Conservation (phyloP, 2,888 invertebrate species). For the Ichneumoninae sp. region DNA sequence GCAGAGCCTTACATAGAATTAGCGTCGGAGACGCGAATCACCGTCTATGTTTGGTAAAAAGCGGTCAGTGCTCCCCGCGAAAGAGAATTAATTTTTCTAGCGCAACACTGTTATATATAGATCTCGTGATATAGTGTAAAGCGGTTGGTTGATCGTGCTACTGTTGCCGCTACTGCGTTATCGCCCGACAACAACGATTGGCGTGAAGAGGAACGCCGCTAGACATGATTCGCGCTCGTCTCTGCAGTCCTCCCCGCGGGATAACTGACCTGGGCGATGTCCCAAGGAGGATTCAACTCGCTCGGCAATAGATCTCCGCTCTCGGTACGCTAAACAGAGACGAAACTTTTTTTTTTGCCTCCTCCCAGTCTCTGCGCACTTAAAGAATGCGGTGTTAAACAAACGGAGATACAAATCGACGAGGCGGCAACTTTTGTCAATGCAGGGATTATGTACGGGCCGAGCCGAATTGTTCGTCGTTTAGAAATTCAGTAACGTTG, state of each 20-base stretch:
- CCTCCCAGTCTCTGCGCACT: too few species aligned
- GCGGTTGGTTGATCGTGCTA: neutral
- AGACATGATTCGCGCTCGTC: conserved; percentile 27
- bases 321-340: neutral
- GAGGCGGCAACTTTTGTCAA: neutral
- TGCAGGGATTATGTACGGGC: neutral
- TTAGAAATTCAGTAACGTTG: neutral
- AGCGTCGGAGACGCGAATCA: neutral
- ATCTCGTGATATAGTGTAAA: neutral
- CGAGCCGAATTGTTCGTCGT: neutral
- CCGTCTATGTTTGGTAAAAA: neutral
- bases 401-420: neutral
- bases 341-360: neutral
- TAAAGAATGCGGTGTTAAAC: neutral
- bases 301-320: conserved; percentile 21
- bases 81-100: neutral
- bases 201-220: neutral
- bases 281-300: neutral
- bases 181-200: conserved; percentile 6
- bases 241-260: neutral
- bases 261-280: conserved; percentile 37
- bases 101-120: neutral
- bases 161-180: neutral
- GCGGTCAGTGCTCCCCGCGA: neutral
- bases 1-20: neutral